Conservation (phyloP, 2,113 vertebrate genomes). For the Pangasianodon hypophthalmus region DNA sequence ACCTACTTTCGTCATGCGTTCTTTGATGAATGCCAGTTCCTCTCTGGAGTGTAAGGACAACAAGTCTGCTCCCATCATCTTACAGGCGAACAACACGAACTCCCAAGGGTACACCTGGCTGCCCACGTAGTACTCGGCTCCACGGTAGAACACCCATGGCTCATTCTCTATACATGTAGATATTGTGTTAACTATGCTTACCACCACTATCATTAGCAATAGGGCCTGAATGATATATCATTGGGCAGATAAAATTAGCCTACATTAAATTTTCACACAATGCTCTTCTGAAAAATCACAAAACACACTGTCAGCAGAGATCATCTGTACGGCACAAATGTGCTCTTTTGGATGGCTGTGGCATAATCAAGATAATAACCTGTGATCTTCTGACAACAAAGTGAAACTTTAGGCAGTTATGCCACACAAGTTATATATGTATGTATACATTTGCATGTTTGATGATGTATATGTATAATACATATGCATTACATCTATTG, state of each 20-base stretch:
- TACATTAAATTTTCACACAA: background rate
- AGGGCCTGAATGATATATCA: background rate
- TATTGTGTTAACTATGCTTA: background rate
- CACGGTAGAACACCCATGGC: conserved; percentile 82
- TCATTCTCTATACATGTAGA: conserved; percentile 73
- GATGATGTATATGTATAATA: too few species aligned
- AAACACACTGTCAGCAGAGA: too few species aligned
- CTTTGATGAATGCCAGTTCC: conserved; percentile 85
- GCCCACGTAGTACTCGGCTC: conserved; percentile 78
- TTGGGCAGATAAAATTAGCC: background rate
- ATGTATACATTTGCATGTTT: too few species aligned
- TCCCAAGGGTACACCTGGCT: conserved; percentile 75
- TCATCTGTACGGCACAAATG: too few species aligned
- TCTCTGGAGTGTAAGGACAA: conserved; percentile 82
- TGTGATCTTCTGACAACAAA: background rate
- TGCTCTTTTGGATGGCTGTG: too few species aligned
- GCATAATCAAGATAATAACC: too few species aligned
- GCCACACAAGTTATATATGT: background rate
- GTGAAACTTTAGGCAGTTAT: background rate
- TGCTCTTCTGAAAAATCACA: background rate
- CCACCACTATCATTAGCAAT: background rate
- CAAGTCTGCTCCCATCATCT: conserved; percentile 80
- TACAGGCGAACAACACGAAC: conserved; percentile 80
- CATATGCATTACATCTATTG: background rate
- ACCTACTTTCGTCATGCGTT: conserved; percentile 81